A percentile compares a stretch with the other conserved stretches of the same genome.
Evolutionary conservation across 2,797 vertebrate species (phyloP).

Genomic region (Vultur gryphus): DNA sequence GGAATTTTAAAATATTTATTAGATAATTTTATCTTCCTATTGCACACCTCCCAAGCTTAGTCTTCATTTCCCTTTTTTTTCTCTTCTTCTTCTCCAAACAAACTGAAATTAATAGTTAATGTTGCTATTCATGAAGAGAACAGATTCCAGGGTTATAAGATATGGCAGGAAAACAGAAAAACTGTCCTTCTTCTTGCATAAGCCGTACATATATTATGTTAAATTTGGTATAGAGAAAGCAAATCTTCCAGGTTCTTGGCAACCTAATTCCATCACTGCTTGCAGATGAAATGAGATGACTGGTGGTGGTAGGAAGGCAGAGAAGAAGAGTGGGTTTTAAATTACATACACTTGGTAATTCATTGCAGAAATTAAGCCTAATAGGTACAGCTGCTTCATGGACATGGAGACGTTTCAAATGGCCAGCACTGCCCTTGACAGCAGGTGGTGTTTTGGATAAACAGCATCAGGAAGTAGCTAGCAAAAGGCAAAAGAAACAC

Average conservation of each 20-base stretch:
- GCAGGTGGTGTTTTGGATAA: conserved; percentile 31
- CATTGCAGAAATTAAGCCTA: conserved; percentile 8
- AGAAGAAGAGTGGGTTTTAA: not conserved
- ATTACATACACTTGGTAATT: not conserved
- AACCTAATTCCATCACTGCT: conserved; percentile 12
- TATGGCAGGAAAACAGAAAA: not conserved
- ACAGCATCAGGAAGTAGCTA: conserved; percentile 24
- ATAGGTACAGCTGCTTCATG: not conserved
- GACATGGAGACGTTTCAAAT: not conserved
- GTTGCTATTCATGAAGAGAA: not conserved
- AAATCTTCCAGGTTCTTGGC: not conserved
- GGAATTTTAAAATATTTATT: not conserved
- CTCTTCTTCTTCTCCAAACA: not conserved
- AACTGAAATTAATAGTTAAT: not conserved
- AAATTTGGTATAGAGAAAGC: conserved; percentile 1
- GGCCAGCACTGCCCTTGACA: not conserved
- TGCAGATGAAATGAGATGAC: not conserved
- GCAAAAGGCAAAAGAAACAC: conserved; percentile 28
- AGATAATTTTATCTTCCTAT: not conserved
- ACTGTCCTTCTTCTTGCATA: not conserved
- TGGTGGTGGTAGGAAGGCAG: not conserved
- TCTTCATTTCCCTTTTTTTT: not conserved
- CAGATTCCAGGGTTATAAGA: not conserved
- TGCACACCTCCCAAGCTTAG: not conserved
- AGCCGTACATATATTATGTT: not conserved